phyloP scores from a whole-genome alignment of 1,140 invertebrate species.

The Procambarus virginalis region DNA sequence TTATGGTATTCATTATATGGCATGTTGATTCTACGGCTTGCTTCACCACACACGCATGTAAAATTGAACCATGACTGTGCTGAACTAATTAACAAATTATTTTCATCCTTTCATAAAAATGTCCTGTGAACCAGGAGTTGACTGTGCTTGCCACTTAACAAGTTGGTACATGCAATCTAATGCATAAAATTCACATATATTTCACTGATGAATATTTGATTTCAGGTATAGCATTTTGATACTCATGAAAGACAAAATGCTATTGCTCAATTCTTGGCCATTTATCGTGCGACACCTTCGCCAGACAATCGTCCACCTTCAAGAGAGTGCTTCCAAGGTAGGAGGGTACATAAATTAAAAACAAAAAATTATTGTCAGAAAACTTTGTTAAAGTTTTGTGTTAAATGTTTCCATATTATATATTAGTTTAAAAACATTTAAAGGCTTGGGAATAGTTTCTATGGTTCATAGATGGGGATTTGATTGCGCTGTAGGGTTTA shows the following conservation, averaged over 20 bases:
- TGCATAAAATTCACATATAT: too few relatives aligned
- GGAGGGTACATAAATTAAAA: neutral
- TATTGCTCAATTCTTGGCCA: conserved; percentile 76
- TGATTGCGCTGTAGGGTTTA: too few relatives aligned
- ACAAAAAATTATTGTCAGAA: neutral
- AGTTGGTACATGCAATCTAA: too few relatives aligned
- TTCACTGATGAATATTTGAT: conserved; percentile 55
- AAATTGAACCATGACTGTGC: too few relatives aligned
- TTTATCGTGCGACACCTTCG: conserved; percentile 48
- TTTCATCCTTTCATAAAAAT: too few relatives aligned
- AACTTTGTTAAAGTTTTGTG: neutral
- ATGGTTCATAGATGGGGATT: too few relatives aligned
- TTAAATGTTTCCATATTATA: neutral
- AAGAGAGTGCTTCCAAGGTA: conserved; percentile 53
- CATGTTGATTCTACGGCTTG: too few relatives aligned
- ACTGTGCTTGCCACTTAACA: too few relatives aligned
- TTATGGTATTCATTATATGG: too few relatives aligned
- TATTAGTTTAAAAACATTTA: neutral
- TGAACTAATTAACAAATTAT: too few relatives aligned
- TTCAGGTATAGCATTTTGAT: conserved; percentile 84
- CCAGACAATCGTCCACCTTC: conserved; percentile 31
- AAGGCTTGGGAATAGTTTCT: neutral
- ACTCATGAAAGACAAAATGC: conserved; percentile 90
- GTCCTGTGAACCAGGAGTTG: too few relatives aligned
- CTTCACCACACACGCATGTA: too few relatives aligned